Evolutionary conservation across 1,140 invertebrate species (phyloP).

Genomic region (Halesus radiatus): DNA sequence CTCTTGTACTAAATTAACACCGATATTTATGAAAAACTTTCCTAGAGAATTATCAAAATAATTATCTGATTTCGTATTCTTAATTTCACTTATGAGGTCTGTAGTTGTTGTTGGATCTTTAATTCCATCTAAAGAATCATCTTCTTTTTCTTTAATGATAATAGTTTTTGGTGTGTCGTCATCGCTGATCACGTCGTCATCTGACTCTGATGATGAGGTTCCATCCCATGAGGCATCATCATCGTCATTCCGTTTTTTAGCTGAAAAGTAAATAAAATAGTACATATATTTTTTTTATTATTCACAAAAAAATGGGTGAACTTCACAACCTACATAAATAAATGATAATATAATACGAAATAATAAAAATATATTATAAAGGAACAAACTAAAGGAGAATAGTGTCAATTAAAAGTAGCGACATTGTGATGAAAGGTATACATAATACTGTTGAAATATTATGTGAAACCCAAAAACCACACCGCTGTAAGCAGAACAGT

Average conservation of each 20-base stretch:
- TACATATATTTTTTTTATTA: too few species aligned
- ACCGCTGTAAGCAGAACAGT: too few species aligned
- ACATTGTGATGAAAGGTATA: too few species aligned
- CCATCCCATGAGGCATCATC: constrained; percentile 68
- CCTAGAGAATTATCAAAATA: constrained; percentile 91
- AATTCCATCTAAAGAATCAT: constrained; percentile 68
- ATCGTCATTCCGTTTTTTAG: constrained; percentile 58
- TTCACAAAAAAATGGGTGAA: too few species aligned
- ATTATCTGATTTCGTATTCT: constrained; percentile 67
- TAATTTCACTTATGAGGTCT: constrained; percentile 60
- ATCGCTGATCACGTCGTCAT: constrained; percentile 69
- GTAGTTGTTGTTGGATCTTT: constrained; percentile 65
- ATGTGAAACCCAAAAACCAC: too few species aligned
- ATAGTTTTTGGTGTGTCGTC: constrained; percentile 68
- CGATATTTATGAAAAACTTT: constrained; percentile 94
- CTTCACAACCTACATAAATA: too few species aligned
- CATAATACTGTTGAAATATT: too few species aligned
- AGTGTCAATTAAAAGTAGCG: too few species aligned
- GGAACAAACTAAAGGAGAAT: too few species aligned
- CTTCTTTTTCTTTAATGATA: constrained; percentile 70
- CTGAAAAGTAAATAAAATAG: not conserved
- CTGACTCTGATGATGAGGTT: constrained; percentile 68
- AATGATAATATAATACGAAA: too few species aligned
- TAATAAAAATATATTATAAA: too few species aligned
- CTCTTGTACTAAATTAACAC: constrained; percentile 92